Evolutionary conservation across 2,113 vertebrate species (phyloP), one percentile per base, ranked within the genome.

Genomic region (Chamaea fasciata): DNA sequence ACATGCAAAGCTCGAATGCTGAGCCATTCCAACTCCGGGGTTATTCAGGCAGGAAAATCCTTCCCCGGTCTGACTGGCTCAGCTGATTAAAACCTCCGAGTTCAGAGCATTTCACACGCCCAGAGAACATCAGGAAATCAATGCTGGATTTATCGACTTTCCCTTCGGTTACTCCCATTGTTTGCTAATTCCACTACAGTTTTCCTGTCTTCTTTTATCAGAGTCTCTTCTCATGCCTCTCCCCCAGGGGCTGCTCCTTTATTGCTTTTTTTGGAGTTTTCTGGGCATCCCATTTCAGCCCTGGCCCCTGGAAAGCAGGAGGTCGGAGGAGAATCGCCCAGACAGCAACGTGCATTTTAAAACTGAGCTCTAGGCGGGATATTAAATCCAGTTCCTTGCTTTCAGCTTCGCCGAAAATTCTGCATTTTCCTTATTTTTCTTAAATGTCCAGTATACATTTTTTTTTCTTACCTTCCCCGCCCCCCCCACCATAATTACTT

Each of bases 41-140:
- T 73, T 75, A 44, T 28, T 52, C 91, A 89, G 76, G 73, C 13
- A 55, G 76, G 91, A 92, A 88, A 95, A 89, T 28, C 68, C 60
- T 68, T 60, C 55, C 55, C 52, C 69, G 56, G 1, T 23, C 31
- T 33, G 64, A 27, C 27, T 24, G 55, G 21, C 46, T 59, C 33
- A 50, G 52, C 15, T 35, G 79, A 92, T 84, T 92, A 78, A 68
- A 84, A 89, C 50, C 76, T 62, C 68, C 14, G 15, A 63, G 46
- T 55, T 13, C 11, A 20, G 11, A 63, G 60, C 21, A 6, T 35
- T 77, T 55, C 55, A 11, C 28, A 2, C 62, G 20, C 3, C 1
- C 2, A 31, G 8, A 24, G 39, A 73, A 21, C 44, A 37, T 37
- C 47, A 33, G 49, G 22, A 95, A 92, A 89, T 84, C 77, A 20